Percentiles rank a stretch among this genome's conserved stretches.
These are phyloP conservation scores for Scleropages formosus DNA, from an alignment of 2,797 vertebrate species.

Conservation along the genomic window DNA sequence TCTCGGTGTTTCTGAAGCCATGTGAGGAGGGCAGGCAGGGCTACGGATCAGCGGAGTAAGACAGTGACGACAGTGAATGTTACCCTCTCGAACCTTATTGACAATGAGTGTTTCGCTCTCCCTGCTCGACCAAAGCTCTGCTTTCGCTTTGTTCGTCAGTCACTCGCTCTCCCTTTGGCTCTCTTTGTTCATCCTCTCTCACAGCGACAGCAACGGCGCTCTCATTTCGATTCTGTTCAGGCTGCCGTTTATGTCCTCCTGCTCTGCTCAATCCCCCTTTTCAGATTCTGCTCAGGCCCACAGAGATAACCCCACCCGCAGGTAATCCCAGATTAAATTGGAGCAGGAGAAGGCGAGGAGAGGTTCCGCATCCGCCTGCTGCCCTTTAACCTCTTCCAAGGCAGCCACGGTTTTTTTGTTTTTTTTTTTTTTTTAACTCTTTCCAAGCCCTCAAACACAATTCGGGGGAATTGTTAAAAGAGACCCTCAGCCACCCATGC, in stretches of 20 bases:
- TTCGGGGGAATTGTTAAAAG: too few relatives aligned
- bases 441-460: background rate
- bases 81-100: too few relatives aligned
- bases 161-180: conserved; percentile 3
- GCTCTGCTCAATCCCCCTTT: conserved; percentile 60
- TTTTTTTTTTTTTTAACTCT: too few relatives aligned
- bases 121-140: background rate
- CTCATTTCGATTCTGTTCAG: conserved; percentile 54
- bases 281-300: conserved; percentile 61
- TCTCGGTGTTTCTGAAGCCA: too few relatives aligned
- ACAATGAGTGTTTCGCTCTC: background rate
- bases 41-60: too few relatives aligned
- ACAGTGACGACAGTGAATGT: too few relatives aligned
- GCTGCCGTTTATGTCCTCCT: conserved; percentile 58
- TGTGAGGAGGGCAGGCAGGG: too few relatives aligned
- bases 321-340: conserved; percentile 71
- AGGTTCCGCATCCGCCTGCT: conserved; percentile 48
- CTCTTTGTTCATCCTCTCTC: conserved; percentile 27
- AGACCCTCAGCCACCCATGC: background rate
- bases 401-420: background rate
- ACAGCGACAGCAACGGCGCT: conserved; percentile 20
- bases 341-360: conserved; percentile 48
- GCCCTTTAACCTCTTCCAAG: conserved; percentile 52
- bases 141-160: background rate
- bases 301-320: conserved; percentile 66